A percentile compares a stretch with the other conserved stretches of the same genome.
Conservation (phyloP, 2,113 vertebrate species). For the Melanerpes formicivorus region DNA sequence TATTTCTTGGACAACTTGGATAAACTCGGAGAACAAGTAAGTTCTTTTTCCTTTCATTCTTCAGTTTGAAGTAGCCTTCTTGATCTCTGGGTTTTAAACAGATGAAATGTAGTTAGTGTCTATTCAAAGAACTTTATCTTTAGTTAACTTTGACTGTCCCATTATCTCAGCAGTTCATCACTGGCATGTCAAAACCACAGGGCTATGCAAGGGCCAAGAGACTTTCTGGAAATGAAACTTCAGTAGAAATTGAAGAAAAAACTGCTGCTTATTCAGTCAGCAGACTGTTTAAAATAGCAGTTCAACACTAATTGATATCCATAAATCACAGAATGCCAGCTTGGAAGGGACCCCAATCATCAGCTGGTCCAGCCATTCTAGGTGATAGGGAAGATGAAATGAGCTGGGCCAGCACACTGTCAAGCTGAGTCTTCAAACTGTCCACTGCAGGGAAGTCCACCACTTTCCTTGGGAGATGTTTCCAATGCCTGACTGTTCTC, state of each 20-base stretch:
- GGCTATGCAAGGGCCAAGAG: not conserved
- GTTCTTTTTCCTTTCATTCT: conserved; percentile 60
- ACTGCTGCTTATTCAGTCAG: not conserved
- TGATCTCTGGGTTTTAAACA: conserved; percentile 22
- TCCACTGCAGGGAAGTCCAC: too few relatives aligned
- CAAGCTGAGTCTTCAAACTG: too few relatives aligned
- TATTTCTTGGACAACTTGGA: conserved; percentile 99
- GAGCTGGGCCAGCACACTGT: too few relatives aligned
- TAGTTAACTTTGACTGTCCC: not conserved
- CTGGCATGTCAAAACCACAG: not conserved
- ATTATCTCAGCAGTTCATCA: conserved; percentile 11
- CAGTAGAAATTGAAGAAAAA: not conserved
- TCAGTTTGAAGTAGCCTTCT: conserved; percentile 12
- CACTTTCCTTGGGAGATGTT: too few relatives aligned
- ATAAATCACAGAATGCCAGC: not conserved
- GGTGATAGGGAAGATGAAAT: too few relatives aligned
- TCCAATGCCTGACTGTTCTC: too few relatives aligned
- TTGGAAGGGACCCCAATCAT: too few relatives aligned
- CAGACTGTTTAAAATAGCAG: not conserved
- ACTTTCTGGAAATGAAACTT: not conserved
- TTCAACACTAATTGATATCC: not conserved
- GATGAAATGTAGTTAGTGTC: not conserved
- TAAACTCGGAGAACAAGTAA: conserved; percentile 93
- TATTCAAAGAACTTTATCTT: not conserved
- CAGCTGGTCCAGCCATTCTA: too few relatives aligned